phyloP scores from a whole-genome alignment of 2,113 vertebrate species.

The Saiga tatarica region DNA sequence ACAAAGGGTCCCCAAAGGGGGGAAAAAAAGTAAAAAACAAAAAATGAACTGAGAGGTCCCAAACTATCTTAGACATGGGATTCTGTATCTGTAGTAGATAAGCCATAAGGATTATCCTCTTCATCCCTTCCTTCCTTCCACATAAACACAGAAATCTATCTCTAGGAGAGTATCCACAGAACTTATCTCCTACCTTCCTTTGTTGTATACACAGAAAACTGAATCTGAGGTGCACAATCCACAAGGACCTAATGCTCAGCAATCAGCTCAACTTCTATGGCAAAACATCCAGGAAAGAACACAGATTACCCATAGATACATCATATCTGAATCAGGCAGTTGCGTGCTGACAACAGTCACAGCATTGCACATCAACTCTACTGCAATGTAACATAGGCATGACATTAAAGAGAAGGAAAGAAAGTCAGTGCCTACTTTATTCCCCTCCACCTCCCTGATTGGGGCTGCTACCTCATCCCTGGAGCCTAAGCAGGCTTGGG shows the following conservation, averaged over 20 bases:
- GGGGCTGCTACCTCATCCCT: background rate
- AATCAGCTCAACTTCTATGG: background rate
- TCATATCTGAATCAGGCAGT: background rate
- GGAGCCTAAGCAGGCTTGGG: background rate
- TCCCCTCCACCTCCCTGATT: background rate
- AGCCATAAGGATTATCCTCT: background rate
- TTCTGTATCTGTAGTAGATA: background rate
- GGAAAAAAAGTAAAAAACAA: accelerated
- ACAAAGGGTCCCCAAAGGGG: background rate
- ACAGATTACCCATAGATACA: background rate
- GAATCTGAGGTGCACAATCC: background rate
- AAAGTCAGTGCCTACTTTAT: background rate
- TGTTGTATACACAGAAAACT: background rate
- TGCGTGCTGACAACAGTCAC: background rate
- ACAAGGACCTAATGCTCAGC: background rate
- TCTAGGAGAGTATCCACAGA: background rate
- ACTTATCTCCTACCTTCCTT: background rate
- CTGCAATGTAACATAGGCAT: background rate
- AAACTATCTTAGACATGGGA: background rate
- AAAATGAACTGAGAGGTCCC: background rate
- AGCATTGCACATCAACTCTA: background rate
- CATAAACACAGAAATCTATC: background rate
- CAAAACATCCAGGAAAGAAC: background rate
- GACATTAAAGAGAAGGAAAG: background rate
- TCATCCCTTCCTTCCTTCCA: background rate